phyloP scores from a whole-genome alignment of 2,888 invertebrate genomes.

The Flexamia atlantica region DNA sequence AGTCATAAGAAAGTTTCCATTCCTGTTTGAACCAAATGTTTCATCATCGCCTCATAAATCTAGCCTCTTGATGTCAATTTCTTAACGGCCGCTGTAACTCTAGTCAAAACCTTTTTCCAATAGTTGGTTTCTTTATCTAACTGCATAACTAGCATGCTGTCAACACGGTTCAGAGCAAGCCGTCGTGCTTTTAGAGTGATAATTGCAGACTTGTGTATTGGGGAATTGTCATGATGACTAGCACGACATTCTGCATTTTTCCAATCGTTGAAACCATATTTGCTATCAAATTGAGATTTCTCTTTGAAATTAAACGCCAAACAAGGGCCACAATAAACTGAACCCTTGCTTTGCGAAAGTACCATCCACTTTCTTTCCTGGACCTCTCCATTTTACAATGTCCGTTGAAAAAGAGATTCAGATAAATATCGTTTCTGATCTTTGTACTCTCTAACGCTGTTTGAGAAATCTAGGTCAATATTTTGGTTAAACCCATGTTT shows the following conservation, averaged over 20 bases:
- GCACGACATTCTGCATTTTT: constrained; percentile 46
- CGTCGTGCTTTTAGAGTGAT: constrained; percentile 42
- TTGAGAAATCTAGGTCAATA: constrained; percentile 39
- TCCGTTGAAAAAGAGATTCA: constrained; percentile 45
- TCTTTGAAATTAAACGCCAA: constrained; percentile 47
- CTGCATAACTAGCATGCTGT: constrained; percentile 32
- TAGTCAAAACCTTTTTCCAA: constrained; percentile 47
- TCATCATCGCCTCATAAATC: constrained; percentile 36
- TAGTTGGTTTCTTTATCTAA: constrained; percentile 37
- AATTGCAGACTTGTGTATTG: constrained; percentile 35
- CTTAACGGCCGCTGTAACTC: constrained; percentile 40
- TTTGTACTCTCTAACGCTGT: constrained; percentile 34
- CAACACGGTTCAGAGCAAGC: constrained; percentile 33
- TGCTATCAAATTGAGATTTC: constrained; percentile 22
- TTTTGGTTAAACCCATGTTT: constrained; percentile 43
- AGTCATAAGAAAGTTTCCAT: constrained; percentile 30
- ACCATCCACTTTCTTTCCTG: constrained; percentile 36
- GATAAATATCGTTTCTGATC: constrained; percentile 48
- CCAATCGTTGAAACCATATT: constrained; percentile 45
- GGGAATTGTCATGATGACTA: constrained; percentile 5
- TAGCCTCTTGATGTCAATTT: constrained; percentile 19
- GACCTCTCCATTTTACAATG: constrained; percentile 39
- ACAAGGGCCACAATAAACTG: constrained; percentile 55
- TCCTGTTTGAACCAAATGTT: constrained; percentile 27
- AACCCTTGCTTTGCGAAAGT: constrained; percentile 27